These are phyloP conservation scores for Pangasianodon gigas DNA, from an alignment of 2,113 vertebrate species.

Conservation along the genomic window DNA sequence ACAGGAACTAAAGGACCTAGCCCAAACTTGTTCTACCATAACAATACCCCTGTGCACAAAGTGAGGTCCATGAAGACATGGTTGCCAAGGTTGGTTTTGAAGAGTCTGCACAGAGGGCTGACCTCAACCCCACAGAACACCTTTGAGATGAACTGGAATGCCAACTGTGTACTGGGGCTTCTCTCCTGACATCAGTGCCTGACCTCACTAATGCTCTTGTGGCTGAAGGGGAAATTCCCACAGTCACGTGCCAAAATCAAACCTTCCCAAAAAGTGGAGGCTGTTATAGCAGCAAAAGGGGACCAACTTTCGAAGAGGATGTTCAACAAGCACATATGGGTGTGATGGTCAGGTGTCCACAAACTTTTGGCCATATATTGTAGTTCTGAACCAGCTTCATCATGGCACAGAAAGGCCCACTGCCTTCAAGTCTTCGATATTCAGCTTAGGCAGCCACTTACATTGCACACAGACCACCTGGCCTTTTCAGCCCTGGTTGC, in stretches of 20 bases:
- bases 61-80: not conserved
- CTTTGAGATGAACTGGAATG: not conserved
- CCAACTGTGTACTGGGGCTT: not conserved
- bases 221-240: not conserved
- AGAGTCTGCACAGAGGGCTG: not conserved
- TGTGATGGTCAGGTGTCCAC: not conserved
- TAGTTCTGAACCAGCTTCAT: not conserved
- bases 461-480: not conserved
- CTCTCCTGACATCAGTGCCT: not conserved
- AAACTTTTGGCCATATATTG: not conserved
- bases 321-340: not conserved
- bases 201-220: not conserved
- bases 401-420: not conserved
- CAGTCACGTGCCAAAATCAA: not conserved
- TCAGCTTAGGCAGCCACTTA: not conserved
- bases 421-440: not conserved
- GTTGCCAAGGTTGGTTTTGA: not conserved
- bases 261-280: not conserved
- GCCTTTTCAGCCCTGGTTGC: not conserved
- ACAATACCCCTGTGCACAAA: not conserved
- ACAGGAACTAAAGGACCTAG: not conserved
- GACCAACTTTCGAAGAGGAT: not conserved
- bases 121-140: not conserved
- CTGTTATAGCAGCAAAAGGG: not conserved
- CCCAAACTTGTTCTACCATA: not conserved